Conservation (phyloP, 2,113 vertebrate species). For the Eulacestoma nigropectus region DNA sequence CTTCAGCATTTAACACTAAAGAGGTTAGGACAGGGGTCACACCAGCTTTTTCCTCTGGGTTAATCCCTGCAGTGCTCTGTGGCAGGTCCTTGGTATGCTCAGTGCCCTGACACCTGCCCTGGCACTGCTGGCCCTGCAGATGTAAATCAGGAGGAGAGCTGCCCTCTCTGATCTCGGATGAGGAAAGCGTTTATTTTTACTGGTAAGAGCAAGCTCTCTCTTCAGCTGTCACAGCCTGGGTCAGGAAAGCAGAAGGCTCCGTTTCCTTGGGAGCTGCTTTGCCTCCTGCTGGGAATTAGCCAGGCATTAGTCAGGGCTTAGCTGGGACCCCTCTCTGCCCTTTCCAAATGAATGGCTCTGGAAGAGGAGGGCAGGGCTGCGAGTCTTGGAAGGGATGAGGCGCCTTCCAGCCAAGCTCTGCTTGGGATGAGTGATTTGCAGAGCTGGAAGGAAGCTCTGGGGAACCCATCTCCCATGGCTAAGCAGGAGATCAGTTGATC, state of each 20-base stretch:
- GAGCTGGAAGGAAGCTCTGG: background rate
- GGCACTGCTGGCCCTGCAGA: background rate
- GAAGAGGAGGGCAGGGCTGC: background rate
- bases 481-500: background rate
- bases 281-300: background rate
- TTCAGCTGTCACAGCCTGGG: background rate
- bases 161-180: background rate
- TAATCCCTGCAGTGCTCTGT: background rate
- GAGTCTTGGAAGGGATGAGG: background rate
- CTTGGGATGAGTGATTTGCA: background rate
- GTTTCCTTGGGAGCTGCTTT: background rate
- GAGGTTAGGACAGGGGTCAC: background rate
- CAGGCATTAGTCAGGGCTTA: constrained; percentile 25
- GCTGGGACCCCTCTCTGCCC: background rate
- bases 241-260: background rate
- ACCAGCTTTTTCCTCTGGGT: background rate
- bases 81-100: background rate
- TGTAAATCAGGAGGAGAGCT: background rate
- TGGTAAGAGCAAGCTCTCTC: background rate
- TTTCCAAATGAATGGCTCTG: background rate
- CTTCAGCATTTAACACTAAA: background rate
- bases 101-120: background rate
- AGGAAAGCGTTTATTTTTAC: background rate
- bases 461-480: background rate
- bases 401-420: background rate